A percentile compares a stretch with the other conserved stretches of the same genome.
Conservation (phyloP, 2,888 invertebrate genomes). For the Ophion slaviceki region DNA sequence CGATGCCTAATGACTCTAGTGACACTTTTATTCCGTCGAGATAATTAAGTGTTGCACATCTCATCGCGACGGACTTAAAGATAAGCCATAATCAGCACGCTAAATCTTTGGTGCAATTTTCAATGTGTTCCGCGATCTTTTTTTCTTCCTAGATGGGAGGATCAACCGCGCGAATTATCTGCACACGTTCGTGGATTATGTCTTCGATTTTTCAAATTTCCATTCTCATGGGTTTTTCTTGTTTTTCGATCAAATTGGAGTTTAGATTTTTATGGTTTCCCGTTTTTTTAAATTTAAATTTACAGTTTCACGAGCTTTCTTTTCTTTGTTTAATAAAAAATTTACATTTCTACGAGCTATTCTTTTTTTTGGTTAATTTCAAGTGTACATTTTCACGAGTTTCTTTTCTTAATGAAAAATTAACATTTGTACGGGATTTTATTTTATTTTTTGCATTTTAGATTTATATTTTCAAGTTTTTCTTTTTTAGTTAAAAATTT, state of each 20-base stretch:
- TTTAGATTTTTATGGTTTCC: background rate
- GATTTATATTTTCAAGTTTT: too few species aligned
- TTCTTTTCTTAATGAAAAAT: too few species aligned
- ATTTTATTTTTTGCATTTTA: too few species aligned
- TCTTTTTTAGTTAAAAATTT: too few species aligned
- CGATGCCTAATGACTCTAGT: constrained; percentile 7
- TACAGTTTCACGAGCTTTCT: too few species aligned
- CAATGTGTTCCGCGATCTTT: background rate
- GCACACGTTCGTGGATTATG: too few species aligned
- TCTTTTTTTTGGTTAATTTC: background rate
- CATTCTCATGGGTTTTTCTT: too few species aligned
- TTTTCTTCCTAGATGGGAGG: background rate
- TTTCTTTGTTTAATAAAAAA: too few species aligned
- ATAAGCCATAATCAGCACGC: constrained; percentile 40
- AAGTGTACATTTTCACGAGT: background rate
- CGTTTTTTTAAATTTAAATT: background rate
- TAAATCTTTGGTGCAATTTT: constrained; percentile 43
- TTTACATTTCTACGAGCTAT: too few species aligned
- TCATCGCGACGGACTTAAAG: constrained; percentile 31
- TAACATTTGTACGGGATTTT: background rate
- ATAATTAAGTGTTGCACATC: constrained; percentile 31
- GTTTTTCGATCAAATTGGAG: too few species aligned
- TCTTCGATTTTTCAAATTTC: too few species aligned
- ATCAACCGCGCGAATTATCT: too few species aligned
- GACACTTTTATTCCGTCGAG: constrained; percentile 19